These are phyloP conservation scores for Prochilodus magdalenae DNA, from an alignment of 2,113 vertebrate genomes.

Conservation along the genomic window DNA sequence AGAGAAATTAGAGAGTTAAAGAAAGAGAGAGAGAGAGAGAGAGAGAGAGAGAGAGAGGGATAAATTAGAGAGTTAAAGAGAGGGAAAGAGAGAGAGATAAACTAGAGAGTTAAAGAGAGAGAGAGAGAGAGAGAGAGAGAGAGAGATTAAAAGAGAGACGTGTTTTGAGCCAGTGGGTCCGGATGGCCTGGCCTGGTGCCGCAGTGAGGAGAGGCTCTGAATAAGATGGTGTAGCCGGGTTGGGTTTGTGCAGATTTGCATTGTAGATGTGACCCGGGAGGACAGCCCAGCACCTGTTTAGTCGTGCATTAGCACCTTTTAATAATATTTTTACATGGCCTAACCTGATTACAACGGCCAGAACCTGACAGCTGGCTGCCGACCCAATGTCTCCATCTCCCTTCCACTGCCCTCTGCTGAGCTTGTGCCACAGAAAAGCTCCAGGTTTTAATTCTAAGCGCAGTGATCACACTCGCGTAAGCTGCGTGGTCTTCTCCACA, in stretches of 20 bases:
- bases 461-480: background rate
- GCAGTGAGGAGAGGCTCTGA: conserved; percentile 55
- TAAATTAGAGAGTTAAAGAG: background rate
- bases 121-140: background rate
- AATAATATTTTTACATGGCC: conserved; percentile 48
- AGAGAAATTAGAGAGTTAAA: background rate
- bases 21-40: background rate
- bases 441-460: background rate
- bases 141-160: conserved; percentile 29
- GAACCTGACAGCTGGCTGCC: conserved; percentile 32
- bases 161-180: conserved; percentile 59
- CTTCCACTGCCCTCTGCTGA: background rate
- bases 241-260: conserved; percentile 47
- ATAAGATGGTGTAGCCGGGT: conserved; percentile 29
- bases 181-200: conserved; percentile 58
- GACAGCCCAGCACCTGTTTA: conserved; percentile 58
- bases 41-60: no score
- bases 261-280: conserved; percentile 59
- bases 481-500: background rate
- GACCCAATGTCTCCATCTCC: conserved; percentile 32
- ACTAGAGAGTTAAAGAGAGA: background rate
- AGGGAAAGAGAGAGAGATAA: background rate
- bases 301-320: conserved; percentile 60
- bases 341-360: conserved; percentile 41
- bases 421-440: background rate